Evolutionary conservation across 2,113 vertebrate genomes (phyloP), one percentile per base, ranked within the genome.

Genomic region (Cololabis saira): DNA sequence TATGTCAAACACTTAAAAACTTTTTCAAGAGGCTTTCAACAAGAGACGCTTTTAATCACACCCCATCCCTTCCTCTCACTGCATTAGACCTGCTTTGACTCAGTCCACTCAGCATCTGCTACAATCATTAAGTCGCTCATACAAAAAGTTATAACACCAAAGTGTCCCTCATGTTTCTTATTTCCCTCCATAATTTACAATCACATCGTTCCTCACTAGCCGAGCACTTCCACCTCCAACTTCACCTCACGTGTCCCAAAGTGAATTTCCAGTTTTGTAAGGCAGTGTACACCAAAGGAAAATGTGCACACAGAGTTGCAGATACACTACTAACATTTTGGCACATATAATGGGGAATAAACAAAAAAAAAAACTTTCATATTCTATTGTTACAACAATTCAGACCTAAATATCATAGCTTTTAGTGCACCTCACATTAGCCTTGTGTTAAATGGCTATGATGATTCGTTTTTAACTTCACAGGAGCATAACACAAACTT

Each of bases 71-170:
- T 67, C 18, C 43, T 58, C 45, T 78, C 55, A 21, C 40, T 84
- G 72, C 75, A 64, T 72, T 52, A 61, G 48, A 76, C 66, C 52
- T 55, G 64, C 64, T 43, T 21, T 42, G 13, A 71, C 76, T 57
- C 8, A 67, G 22, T 63, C 56, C 43, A 4, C 60, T 66, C 68
- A 67, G 50, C 43, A 19, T 43, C 48, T 67, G 17, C 44, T 89
- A 90, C 86, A 90, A 84, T 90, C 82, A 78, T 58, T 42, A 37
- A 48, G 83, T 86, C 80, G 22, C 19, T 76, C 70, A 48, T 42
- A 18, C 42, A 64, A 70, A 59, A 80, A 55, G n/a, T n/a, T 42
- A 30, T 37, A 64, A 67, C 12, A 24, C 45, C 64, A 76, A 76
- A 78, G 56, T 76, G 53, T 55, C 52, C 71, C 43, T 70, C 0